Base-by-base conservation (phyloP, 2,797 vertebrate genomes). In the Babyrousa celebensis region DNA sequence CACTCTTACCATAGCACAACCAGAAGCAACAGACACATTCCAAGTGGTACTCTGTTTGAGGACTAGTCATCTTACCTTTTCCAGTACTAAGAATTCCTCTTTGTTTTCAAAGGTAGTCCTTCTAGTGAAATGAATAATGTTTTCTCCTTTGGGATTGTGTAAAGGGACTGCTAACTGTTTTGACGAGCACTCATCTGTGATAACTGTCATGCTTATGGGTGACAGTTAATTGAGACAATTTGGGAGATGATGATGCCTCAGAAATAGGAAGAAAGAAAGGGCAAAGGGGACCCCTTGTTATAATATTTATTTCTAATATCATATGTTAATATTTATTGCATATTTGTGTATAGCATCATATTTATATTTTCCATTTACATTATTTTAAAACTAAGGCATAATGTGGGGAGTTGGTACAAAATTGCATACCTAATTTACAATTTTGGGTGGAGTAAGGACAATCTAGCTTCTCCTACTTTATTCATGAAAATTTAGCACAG, bases 151-250 rank as follows among this genome's bases (percentile, higher is more conserved):
- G 20, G 62, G 60, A 79, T 94, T 87, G 63, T 77, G 23, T 96
- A 96, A 97, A 97, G 96, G 94, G 95, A 94, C 87, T 96, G 91
- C 94, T 97, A 92, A 91, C 94, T 97, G 63, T 98, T 98, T 97
- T 96, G 95, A 97, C 97, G 91, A 97, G 94, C 85, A 89, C 60
- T 87, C 97, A 97, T 97, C 95, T 97, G 97, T 97, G 87, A 97
- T 79, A 92, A 97, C 58, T 67, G 84, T 90, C 8, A 0, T 43
- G 94, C 91, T 87, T 80, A 94, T 78, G 58, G 95, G 95, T 77
- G 1, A 89, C 96, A 97, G 36, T 97, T 97, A 95, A 97, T 95
- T 97, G 92, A 96, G 95, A 97, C 52, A 96, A 96, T 92, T 96
- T 95, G 52, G 32, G 68, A 96, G 87, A 95, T 65, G 78, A 89